Evolutionary conservation across 2,888 invertebrate genomes (phyloP).

Genomic region (Cheilosia scutellata): DNA sequence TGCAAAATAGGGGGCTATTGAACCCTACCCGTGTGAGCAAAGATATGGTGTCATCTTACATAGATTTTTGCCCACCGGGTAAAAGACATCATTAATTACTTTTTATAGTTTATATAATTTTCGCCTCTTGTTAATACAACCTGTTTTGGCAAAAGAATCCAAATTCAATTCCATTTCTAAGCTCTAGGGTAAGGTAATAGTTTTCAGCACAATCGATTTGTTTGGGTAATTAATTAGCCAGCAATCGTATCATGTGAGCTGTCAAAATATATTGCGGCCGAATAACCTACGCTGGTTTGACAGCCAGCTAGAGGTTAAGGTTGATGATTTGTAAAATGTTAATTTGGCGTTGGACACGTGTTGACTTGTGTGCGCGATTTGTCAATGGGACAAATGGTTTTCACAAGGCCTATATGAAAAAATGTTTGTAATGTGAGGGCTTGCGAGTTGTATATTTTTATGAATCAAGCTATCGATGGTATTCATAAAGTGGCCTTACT

Average conservation of each 20-base stretch:
- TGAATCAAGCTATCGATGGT: background rate
- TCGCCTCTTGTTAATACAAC: constrained; percentile 1
- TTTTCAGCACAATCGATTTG: constrained; percentile 33
- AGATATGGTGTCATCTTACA: constrained; percentile 43
- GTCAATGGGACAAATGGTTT: background rate
- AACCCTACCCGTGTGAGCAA: constrained; percentile 8
- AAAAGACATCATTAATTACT: constrained; percentile 27
- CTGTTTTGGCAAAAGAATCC: constrained; percentile 21
- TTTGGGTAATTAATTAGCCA: constrained; percentile 44
- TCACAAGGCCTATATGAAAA: background rate
- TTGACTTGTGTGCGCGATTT: background rate
- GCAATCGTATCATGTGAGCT: constrained; percentile 37
- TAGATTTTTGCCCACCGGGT: constrained; percentile 8
- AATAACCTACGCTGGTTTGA: constrained; percentile 21
- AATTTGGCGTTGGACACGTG: constrained; percentile 20
- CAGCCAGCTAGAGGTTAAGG: constrained; percentile 43
- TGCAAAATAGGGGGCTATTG: constrained; percentile 20
- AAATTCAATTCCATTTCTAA: constrained; percentile 1
- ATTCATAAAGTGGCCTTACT: too few species aligned
- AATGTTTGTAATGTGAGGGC: background rate
- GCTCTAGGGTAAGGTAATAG: constrained; percentile 23
- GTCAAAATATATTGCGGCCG: constrained; percentile 7
- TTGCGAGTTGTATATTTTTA: background rate
- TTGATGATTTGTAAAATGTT: constrained; percentile 54
- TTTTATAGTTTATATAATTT: background rate